Percentiles rank a stretch among this genome's conserved stretches.
phyloP scores from a whole-genome alignment of 2,888 invertebrate genomes.

The Liposcelis brunnea region DNA sequence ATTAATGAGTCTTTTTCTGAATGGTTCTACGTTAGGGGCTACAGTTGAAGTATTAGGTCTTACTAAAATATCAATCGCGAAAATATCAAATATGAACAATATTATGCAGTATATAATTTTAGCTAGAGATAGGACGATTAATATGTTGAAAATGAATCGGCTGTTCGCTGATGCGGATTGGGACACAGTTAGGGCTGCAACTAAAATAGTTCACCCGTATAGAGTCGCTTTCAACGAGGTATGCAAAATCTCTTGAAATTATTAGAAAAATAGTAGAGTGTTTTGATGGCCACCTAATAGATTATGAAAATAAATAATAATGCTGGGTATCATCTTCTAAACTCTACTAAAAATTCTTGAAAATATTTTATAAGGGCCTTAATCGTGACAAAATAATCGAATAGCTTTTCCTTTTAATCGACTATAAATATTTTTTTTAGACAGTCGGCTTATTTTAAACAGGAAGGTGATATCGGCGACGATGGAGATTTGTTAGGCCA shows the following conservation, averaged over 20 bases:
- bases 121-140: slow-evolving; percentile 33
- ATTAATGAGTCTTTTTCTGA: slow-evolving; percentile 36
- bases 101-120: slow-evolving; percentile 33
- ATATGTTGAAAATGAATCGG: slow-evolving; percentile 41
- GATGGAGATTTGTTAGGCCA: slow-evolving; percentile 33
- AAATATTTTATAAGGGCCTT: neutral
- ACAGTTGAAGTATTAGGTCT: slow-evolving; percentile 35
- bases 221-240: slow-evolving; percentile 21
- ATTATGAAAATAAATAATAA: too few relatives aligned
- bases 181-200: slow-evolving; percentile 36
- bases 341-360: too few relatives aligned
- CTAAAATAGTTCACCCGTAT: slow-evolving; percentile 40
- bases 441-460: neutral
- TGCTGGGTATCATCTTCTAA: too few relatives aligned
- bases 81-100: slow-evolving; percentile 37
- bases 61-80: slow-evolving; percentile 32
- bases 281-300: too few relatives aligned
- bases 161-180: slow-evolving; percentile 46
- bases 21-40: slow-evolving; percentile 36
- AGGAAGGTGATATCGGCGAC: slow-evolving; percentile 30
- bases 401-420: too few relatives aligned
- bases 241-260: too few relatives aligned
- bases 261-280: too few relatives aligned
- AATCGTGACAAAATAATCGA: too few relatives aligned
- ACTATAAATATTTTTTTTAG: too few relatives aligned